phyloP scores from a whole-genome alignment of 2,113 vertebrate species.

The Chloebia gouldiae region DNA sequence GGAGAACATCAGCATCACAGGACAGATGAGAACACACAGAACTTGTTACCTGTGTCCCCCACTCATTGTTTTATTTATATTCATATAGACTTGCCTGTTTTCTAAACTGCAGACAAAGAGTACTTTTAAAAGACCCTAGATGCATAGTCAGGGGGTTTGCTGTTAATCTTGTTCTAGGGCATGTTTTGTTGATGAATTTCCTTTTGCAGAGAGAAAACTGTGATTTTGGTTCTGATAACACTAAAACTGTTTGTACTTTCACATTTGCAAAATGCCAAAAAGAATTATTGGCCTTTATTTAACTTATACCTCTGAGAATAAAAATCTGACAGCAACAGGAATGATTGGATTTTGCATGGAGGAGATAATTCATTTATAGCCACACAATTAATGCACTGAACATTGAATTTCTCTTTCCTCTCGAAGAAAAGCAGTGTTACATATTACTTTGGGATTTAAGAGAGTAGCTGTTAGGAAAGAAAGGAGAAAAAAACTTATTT shows the following conservation, averaged over 20 bases:
- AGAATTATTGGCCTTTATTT: neutral
- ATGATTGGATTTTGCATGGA: neutral
- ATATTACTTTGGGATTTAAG: neutral
- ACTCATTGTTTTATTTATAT: neutral
- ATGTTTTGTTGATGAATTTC: slow-evolving; percentile 1
- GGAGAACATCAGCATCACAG: fast-evolving
- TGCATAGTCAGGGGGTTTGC: neutral
- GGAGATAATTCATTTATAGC: slow-evolving; percentile 3
- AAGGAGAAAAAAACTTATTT: neutral
- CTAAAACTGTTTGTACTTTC: neutral
- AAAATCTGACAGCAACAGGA: neutral
- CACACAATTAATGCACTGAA: neutral
- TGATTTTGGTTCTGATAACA: neutral
- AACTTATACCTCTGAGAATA: neutral
- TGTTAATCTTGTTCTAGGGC: neutral
- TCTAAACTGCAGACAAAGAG: neutral
- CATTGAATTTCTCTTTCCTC: neutral
- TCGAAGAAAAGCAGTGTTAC: neutral
- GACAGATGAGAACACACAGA: neutral
- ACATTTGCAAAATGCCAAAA: neutral
- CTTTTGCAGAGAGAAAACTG: neutral
- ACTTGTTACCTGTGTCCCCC: neutral
- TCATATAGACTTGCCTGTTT: neutral
- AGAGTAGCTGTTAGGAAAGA: neutral
- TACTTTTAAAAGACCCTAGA: neutral